These are phyloP conservation scores for Xestobium rufovillosum DNA, from an alignment of 2,888 invertebrate species.

Conservation along the genomic window DNA sequence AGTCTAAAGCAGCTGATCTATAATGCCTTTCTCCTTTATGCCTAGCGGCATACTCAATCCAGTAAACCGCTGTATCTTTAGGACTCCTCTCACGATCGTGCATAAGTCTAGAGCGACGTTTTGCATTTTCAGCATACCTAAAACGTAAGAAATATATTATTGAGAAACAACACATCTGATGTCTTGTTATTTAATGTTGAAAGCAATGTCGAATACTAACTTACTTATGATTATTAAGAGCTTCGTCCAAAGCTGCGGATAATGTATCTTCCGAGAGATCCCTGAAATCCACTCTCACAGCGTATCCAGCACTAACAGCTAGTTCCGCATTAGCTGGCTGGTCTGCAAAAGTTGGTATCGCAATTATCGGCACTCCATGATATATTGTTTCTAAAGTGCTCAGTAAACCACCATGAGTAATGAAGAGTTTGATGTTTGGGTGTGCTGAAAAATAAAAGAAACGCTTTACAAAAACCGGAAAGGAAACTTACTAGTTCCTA, in stretches of 20 bases:
- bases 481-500: too few relatives aligned
- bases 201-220: too few relatives aligned
- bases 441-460: background rate
- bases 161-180: too few relatives aligned
- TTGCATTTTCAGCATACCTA: conserved; percentile 15
- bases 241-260: background rate
- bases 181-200: too few relatives aligned
- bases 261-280: background rate
- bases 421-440: conserved; percentile 1
- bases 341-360: background rate
- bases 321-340: background rate
- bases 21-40: conserved; percentile 19
- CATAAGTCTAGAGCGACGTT: conserved; percentile 9
- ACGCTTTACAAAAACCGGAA: background rate
- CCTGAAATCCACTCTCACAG: background rate
- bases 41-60: conserved; percentile 17
- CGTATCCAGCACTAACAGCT: background rate
- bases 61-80: conserved; percentile 17
- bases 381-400: background rate
- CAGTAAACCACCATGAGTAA: background rate
- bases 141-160: too few relatives aligned
- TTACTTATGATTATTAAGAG: background rate
- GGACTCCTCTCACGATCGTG: conserved; percentile 15
- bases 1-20: conserved; percentile 13
- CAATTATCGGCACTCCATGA: background rate